Conservation (phyloP, 2,113 vertebrate genomes). For the Tetrax tetrax region DNA sequence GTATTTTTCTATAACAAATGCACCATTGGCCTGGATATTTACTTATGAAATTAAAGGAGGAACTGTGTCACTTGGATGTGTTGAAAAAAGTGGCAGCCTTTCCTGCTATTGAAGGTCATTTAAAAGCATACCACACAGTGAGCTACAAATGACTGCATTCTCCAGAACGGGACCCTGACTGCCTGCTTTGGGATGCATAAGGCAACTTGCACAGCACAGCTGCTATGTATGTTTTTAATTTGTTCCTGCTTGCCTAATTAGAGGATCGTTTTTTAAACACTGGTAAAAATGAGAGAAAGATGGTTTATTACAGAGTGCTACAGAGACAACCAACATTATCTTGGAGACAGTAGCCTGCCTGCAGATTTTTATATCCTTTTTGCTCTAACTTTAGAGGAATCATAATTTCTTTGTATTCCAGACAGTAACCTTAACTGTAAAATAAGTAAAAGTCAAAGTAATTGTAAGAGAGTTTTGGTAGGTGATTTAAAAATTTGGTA, state of each 20-base stretch:
- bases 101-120: neutral
- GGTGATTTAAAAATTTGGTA: neutral
- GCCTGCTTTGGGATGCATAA: neutral
- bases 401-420: neutral
- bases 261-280: neutral
- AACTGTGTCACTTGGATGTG: neutral
- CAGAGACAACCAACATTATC: neutral
- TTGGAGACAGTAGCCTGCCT: neutral
- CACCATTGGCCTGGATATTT: neutral
- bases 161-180: neutral
- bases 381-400: neutral
- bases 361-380: neutral
- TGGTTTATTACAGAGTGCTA: neutral
- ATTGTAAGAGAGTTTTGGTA: neutral
- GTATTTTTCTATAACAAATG: neutral
- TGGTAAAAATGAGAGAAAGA: neutral
- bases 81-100: neutral
- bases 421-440: neutral
- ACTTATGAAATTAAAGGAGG: neutral
- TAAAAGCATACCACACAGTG: neutral
- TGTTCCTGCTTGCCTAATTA: neutral
- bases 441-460: slow-evolving; percentile 12
- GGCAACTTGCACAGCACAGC: neutral
- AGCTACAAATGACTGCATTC: neutral
- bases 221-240: neutral